Percentiles rank a stretch among this genome's conserved stretches.
Conservation (phyloP, 1,140 invertebrate species). For the Drosophila bifasciata region DNA sequence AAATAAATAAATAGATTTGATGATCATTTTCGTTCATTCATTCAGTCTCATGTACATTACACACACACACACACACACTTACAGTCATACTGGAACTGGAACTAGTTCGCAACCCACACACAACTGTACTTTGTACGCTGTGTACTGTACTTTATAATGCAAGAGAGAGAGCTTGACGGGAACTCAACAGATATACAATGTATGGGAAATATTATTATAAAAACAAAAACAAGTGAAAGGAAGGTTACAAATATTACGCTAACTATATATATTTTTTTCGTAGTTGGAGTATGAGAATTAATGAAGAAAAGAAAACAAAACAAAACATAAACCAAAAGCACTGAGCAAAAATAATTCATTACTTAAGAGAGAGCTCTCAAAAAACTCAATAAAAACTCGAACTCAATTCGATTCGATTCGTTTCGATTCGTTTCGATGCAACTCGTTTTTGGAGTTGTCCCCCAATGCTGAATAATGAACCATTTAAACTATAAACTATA, state of each 20-base stretch:
- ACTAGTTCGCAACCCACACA: constrained; percentile 18
- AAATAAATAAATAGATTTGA: constrained; percentile 34
- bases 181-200: constrained; percentile 36
- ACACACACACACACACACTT: constrained; percentile 3
- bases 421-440: constrained; percentile 4
- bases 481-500: constrained; percentile 39
- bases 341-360: constrained; percentile 54
- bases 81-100: constrained; percentile 28
- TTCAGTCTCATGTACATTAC: constrained; percentile 48
- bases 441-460: constrained; percentile 66
- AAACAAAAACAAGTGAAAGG: constrained; percentile 21
- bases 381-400: constrained; percentile 47
- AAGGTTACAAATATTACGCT: constrained; percentile 51
- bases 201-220: constrained; percentile 26
- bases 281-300: constrained; percentile 41
- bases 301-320: neutral
- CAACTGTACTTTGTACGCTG: constrained; percentile 37
- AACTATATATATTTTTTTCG: constrained; percentile 52
- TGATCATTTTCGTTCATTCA: constrained; percentile 35
- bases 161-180: constrained; percentile 50
- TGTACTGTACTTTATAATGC: constrained; percentile 44
- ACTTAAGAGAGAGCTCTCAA: constrained; percentile 48
- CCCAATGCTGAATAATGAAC: constrained; percentile 70
- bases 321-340: constrained; percentile 60
- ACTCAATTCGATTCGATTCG: constrained; percentile 13